phyloP scores from a whole-genome alignment of 2,797 vertebrate genomes.

The Enteromius trimaculatus region DNA sequence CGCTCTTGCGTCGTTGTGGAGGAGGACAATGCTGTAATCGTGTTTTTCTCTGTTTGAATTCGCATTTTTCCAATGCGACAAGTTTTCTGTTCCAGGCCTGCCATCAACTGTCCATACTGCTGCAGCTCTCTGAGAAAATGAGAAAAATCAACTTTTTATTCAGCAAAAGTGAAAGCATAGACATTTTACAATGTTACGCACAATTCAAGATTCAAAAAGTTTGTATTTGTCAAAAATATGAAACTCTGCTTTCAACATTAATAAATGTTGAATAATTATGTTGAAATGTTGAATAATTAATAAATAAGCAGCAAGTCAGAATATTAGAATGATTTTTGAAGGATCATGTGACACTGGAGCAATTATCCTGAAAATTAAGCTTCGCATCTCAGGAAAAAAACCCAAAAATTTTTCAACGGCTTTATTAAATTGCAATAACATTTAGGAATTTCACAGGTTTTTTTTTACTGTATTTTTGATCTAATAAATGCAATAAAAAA shows the following conservation, averaged over 20 bases:
- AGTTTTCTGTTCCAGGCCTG: constrained; percentile 87
- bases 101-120: constrained; percentile 99
- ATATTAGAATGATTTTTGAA: not conserved
- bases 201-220: not conserved
- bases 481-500: not conserved
- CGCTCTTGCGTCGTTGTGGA: constrained; percentile 68
- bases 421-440: not conserved
- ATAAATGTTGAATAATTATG: no score
- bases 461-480: not conserved
- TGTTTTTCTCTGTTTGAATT: constrained; percentile 66
- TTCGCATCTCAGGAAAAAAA: not conserved
- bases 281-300: no score
- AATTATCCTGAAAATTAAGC: not conserved
- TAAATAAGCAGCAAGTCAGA: not conserved
- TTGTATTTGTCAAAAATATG: not conserved
- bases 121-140: constrained; percentile 90
- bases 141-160: constrained; percentile 16
- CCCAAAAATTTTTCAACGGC: not conserved
- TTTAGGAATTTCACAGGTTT: not conserved
- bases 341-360: not conserved
- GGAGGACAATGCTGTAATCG: constrained; percentile 60
- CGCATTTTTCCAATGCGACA: constrained; percentile 77
- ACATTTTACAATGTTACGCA: not conserved
- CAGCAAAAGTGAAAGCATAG: not conserved
- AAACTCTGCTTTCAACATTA: not conserved